Evolutionary conservation across 1,140 invertebrate species (phyloP).

Genomic region (Diachasma alloeum): DNA sequence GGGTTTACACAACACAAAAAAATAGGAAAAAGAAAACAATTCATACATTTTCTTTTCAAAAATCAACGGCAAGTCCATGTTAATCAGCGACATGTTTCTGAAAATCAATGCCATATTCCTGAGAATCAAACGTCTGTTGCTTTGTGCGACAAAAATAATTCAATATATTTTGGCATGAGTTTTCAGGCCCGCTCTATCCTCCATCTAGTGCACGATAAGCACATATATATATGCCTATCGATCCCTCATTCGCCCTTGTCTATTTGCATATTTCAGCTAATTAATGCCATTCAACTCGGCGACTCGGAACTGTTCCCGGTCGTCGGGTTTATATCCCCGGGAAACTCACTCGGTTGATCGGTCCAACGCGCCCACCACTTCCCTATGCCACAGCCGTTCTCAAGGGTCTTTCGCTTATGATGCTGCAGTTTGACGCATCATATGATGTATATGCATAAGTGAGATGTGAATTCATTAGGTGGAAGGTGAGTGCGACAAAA

Average conservation of each 20-base stretch:
- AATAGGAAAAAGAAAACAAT: no score
- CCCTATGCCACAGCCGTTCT: background rate
- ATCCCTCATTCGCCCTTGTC: conserved; percentile 27
- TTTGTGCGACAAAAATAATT: no score
- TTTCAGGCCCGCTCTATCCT: no score
- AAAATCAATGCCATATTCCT: no score
- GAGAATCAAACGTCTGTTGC: no score
- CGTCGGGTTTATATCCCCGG: conserved; percentile 35
- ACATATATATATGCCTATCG: conserved; percentile 2
- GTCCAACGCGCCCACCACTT: conserved; percentile 7
- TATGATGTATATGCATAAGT: conserved; percentile 48
- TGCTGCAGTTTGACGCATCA: conserved; percentile 45
- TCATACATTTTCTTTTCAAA: no score
- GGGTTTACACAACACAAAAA: no score
- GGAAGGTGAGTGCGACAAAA: no score
- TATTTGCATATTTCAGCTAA: conserved; percentile 39
- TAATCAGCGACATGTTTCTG: no score
- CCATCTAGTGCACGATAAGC: no score
- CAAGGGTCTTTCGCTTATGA: conserved; percentile 2
- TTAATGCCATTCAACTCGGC: conserved; percentile 40
- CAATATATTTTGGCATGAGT: no score
- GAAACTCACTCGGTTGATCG: conserved; percentile 9
- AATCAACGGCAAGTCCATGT: no score
- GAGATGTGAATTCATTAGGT: conserved; percentile 11
- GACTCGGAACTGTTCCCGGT: conserved; percentile 42